A percentile compares a stretch with the other conserved stretches of the same genome.
Conservation (phyloP, 1,140 invertebrate genomes). For the Drosophila rufa region DNA sequence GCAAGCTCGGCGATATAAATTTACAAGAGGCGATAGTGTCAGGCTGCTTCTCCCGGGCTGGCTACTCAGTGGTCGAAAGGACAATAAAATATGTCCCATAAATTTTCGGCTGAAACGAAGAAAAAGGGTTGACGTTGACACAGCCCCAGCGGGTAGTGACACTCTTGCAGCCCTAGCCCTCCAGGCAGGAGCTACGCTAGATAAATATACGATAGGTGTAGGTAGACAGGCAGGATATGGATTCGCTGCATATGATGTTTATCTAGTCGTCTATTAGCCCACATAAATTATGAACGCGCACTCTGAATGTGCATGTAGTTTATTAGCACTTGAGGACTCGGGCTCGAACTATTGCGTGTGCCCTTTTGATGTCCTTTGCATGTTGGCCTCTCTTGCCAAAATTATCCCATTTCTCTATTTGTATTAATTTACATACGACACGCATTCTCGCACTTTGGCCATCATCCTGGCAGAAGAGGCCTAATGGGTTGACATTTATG, state of each 20-base stretch:
- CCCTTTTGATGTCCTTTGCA: conserved; percentile 79
- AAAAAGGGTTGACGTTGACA: conserved; percentile 74
- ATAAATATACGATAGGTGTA: conserved; percentile 31
- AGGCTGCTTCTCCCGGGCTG: conserved; percentile 39
- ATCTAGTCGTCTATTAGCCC: conserved; percentile 64
- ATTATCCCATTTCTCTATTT: conserved; percentile 47
- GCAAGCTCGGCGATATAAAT: conserved; percentile 44
- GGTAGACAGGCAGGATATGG: conserved; percentile 7
- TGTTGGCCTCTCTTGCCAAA: conserved; percentile 55
- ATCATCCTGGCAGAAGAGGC: conserved; percentile 25
- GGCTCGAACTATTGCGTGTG: conserved; percentile 52
- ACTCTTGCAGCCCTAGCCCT: conserved; percentile 27
- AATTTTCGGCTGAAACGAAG: conserved; percentile 49
- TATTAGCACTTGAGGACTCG: conserved; percentile 74
- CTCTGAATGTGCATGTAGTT: conserved; percentile 72
- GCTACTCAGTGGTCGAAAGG: conserved; percentile 22
- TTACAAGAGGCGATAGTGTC: conserved; percentile 53
- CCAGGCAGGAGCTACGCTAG: neutral
- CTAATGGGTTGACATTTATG: conserved; percentile 53
- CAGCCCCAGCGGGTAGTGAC: conserved; percentile 39
- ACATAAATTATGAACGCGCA: conserved; percentile 76
- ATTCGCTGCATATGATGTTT: conserved; percentile 76
- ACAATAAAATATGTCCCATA: conserved; percentile 59
- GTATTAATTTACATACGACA: conserved; percentile 82
- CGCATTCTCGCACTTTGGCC: conserved; percentile 70